Conservation (phyloP, 2,113 vertebrate genomes). For the Dolichotis patagonum region DNA sequence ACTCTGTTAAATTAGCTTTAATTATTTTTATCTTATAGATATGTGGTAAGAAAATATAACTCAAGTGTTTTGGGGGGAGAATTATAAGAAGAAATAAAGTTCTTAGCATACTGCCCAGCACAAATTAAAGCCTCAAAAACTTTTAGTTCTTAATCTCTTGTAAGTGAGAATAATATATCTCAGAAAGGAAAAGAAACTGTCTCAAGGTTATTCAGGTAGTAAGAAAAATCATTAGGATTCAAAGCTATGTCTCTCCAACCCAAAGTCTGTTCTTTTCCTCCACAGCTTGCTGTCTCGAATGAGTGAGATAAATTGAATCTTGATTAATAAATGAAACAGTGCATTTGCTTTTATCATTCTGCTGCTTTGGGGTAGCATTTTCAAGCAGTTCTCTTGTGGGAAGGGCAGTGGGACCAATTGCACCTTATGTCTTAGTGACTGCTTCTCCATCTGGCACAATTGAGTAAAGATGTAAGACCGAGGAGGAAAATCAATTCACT, state of each 20-base stretch:
- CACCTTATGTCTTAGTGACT: conserved; percentile 62
- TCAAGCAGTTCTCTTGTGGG: conserved; percentile 48
- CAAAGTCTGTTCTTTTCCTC: conserved; percentile 45
- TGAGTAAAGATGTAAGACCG: conserved; percentile 32
- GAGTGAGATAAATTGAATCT: conserved; percentile 77
- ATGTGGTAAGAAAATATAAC: background rate
- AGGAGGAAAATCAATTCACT: conserved; percentile 65
- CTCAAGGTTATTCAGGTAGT: conserved; percentile 63
- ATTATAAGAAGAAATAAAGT: conserved; percentile 22
- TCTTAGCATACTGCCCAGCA: background rate
- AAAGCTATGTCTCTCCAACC: conserved; percentile 19
- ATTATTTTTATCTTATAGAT: background rate
- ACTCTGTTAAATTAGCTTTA: background rate
- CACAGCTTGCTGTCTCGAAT: conserved; percentile 62
- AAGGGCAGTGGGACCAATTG: conserved; percentile 57
- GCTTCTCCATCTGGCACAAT: conserved; percentile 72
- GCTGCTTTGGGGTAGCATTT: conserved; percentile 53
- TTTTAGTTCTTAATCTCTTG: conserved; percentile 34
- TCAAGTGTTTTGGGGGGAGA: background rate
- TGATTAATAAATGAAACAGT: conserved; percentile 79
- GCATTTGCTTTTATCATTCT: conserved; percentile 68
- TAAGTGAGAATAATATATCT: background rate
- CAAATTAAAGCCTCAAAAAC: conserved; percentile 48
- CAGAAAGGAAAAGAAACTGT: conserved; percentile 2
- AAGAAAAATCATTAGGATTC: conserved; percentile 69